Base-by-base conservation (phyloP, 2,888 invertebrate genomes). In the Nineta flava region DNA sequence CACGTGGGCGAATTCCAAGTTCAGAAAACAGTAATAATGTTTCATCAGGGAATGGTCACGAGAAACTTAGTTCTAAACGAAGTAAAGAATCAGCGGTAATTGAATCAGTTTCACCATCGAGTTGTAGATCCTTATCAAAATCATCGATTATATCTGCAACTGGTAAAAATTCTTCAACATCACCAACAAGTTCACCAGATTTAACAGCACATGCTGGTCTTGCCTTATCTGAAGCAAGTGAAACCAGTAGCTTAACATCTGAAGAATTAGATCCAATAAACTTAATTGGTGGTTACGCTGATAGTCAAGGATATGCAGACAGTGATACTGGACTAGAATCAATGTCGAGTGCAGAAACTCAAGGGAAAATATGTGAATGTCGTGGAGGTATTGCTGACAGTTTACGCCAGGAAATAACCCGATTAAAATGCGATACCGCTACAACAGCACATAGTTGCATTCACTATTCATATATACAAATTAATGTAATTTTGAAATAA, bases 261-360 rank as follows among this genome's bases (percentile, higher is more conserved):
- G 85, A 91, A 50, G 92, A 91, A 59, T 70, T 88, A 56, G 90
- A 90, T 62, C 80, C 80, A 7, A 71, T 81, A 58, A 79, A 76
- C 60, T 67, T 69, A 65, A 71, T 69, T 44, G 59, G 62, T 45
- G 67, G 66, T 50, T 65, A 68, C 54, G 69, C 59, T 13, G 67
- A 62, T 3, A 48, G 48, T 48, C 48, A 48, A 41, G 69, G 78
- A 10, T 87, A 90, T 66, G 88, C 92, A 45, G 96, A 97, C 68
- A 94, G 94, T 57, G 96, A 97, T 66, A 96, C 96, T 0, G 96
- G 96, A 0, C 74, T 96, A 59, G 95, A 95, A 65, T 90, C 91
- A 53, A 90, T 92, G 90, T 88, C 88, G 16, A 90, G 90, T 0
- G 90, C 93, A 0, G 95, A 95, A 61, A 87, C 88, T 9, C 79